Percentiles rank a stretch among this genome's conserved stretches.
Conservation (phyloP, 2,797 vertebrate species). For the Anguilla marmorata region DNA sequence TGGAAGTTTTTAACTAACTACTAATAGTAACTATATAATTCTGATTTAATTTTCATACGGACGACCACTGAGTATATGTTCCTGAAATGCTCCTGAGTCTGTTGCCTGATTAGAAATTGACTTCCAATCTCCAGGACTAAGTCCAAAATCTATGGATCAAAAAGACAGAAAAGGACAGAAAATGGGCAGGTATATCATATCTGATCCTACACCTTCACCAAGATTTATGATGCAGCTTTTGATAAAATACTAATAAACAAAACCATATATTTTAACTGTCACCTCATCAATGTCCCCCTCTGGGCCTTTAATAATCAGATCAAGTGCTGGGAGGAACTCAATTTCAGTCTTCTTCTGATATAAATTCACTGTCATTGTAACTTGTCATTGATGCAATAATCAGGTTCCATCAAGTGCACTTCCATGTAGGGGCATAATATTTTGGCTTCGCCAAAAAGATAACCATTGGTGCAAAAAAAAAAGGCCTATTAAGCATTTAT, state of each 20-base stretch:
- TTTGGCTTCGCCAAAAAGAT: neutral
- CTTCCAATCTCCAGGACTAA: neutral
- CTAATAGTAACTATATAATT: neutral
- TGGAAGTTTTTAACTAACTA: neutral
- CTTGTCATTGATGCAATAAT: slow-evolving; percentile 20
- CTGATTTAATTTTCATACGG: neutral
- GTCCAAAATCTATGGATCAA: neutral
- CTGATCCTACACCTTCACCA: slow-evolving; percentile 7
- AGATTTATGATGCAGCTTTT: slow-evolving; percentile 20
- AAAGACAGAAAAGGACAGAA: slow-evolving; percentile 3
- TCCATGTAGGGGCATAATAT: neutral
- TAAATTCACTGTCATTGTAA: slow-evolving; percentile 22
- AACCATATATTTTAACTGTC: slow-evolving; percentile 38
- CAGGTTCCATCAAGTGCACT: neutral
- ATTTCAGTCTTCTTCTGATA: slow-evolving; percentile 28
- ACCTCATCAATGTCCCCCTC: slow-evolving; percentile 35
- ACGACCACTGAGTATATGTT: neutral
- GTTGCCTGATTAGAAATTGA: neutral
- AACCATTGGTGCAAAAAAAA: neutral
- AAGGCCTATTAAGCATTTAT: neutral
- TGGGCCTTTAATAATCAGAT: slow-evolving; percentile 34
- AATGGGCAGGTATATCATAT: neutral
- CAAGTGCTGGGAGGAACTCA: slow-evolving; percentile 27
- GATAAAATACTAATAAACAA: slow-evolving; percentile 20
- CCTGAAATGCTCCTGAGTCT: neutral